phyloP scores from a whole-genome alignment of 30 jellyfish, hydroid and myxozoan genomes.

The Aurelia sp. region DNA sequence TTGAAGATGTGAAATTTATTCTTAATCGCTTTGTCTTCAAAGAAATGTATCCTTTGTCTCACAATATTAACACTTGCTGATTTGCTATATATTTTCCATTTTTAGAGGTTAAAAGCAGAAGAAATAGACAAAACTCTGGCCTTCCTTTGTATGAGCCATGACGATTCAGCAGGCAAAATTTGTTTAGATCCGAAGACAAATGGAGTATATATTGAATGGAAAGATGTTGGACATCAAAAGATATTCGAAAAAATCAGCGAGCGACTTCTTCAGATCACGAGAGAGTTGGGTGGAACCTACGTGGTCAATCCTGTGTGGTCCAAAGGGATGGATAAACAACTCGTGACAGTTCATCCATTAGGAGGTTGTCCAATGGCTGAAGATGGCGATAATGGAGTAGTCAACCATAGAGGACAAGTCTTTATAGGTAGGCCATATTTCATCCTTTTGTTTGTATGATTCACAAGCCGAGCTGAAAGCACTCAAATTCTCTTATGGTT shows the following conservation, averaged over 20 bases:
- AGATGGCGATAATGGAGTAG: slow-evolving; percentile 76
- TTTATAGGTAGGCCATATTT: slow-evolving; percentile 55
- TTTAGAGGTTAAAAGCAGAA: slow-evolving; percentile 47
- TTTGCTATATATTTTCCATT: too few relatives aligned
- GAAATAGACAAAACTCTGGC: slow-evolving; percentile 65
- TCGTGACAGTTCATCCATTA: slow-evolving; percentile 78
- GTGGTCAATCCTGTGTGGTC: slow-evolving; percentile 75
- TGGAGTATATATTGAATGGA: slow-evolving; percentile 55
- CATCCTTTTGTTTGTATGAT: neutral
- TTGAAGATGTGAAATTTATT: too few relatives aligned
- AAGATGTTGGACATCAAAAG: slow-evolving; percentile 73
- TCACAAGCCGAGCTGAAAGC: too few relatives aligned
- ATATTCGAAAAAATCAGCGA: slow-evolving; percentile 40
- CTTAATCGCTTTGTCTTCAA: too few relatives aligned
- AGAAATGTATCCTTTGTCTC: too few relatives aligned
- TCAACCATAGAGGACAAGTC: slow-evolving; percentile 84
- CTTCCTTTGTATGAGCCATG: slow-evolving; percentile 73
- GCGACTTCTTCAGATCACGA: slow-evolving; percentile 35
- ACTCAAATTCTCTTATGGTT: too few relatives aligned
- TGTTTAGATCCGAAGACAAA: slow-evolving; percentile 55
- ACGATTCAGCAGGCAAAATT: slow-evolving; percentile 59
- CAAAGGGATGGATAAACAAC: slow-evolving; percentile 41
- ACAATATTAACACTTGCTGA: too few relatives aligned
- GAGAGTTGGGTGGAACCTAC: slow-evolving; percentile 66
- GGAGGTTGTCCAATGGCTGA: slow-evolving; percentile 89